Conservation (phyloP, 2,113 vertebrate species). For the Saccopteryx leptura region DNA sequence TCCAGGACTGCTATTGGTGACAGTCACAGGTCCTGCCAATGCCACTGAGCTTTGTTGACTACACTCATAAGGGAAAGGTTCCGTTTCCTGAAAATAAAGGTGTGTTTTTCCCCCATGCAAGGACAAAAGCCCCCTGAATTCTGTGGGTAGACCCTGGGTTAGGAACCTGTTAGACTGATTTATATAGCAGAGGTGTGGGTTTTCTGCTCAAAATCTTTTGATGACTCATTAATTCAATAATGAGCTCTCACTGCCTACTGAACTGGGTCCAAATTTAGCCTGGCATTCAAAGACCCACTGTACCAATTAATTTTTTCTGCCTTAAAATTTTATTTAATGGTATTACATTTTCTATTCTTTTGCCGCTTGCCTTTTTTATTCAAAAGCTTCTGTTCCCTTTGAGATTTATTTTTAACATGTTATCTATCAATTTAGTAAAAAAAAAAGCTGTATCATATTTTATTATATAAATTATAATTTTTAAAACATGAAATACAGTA, state of each 20-base stretch:
- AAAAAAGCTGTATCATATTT: not conserved
- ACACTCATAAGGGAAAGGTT: not conserved
- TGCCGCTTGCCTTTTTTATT: not conserved
- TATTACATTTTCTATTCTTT: not conserved
- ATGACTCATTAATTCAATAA: not conserved
- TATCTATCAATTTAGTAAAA: not conserved
- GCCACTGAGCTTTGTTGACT: not conserved
- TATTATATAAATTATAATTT: not conserved
- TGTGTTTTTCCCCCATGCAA: not conserved
- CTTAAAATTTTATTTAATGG: not conserved
- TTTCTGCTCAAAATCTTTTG: conserved; percentile 20
- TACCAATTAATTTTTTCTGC: not conserved
- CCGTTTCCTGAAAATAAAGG: not conserved
- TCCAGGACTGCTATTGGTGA: not conserved
- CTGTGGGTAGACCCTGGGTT: not conserved
- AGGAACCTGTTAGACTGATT: not conserved
- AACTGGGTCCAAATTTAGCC: not conserved
- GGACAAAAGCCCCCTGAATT: not conserved
- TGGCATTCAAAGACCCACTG: not conserved
- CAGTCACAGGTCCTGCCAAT: not conserved
- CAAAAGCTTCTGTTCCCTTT: not conserved
- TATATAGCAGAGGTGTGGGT: not conserved
- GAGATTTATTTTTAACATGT: not conserved
- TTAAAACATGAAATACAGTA: too few species aligned
- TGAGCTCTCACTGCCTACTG: not conserved